Percentiles rank a stretch among this genome's conserved stretches.
These are phyloP conservation scores for Tethya wilhelma DNA, from an alignment of 37 sponge, comb jelly and placozoan species.

Conservation along the genomic window DNA sequence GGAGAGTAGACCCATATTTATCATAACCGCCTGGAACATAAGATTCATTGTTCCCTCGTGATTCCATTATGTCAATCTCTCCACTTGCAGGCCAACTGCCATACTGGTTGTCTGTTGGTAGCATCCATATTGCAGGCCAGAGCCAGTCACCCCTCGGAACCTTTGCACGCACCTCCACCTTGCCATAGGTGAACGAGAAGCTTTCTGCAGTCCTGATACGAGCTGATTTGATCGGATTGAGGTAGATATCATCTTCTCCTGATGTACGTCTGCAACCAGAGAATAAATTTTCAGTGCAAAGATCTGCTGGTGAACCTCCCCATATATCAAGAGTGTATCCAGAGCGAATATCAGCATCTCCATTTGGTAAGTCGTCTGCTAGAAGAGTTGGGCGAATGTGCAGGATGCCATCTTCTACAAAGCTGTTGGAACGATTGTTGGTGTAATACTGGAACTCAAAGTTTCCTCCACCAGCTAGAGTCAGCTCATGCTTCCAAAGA, in stretches of 20 bases:
- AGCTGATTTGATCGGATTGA: conserved; percentile 78
- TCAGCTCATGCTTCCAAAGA: conserved; percentile 73
- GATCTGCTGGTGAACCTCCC: conserved; percentile 68
- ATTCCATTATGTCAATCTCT: conserved; percentile 84
- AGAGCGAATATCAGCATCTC: conserved; percentile 28
- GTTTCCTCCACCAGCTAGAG: conserved; percentile 67
- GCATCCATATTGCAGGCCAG: conserved; percentile 85
- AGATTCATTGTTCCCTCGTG: conserved; percentile 62
- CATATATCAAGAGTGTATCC: conserved; percentile 51
- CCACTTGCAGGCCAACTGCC: conserved; percentile 83
- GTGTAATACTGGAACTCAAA: conserved; percentile 66
- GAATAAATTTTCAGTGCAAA: conserved; percentile 56
- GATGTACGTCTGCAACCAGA: conserved; percentile 52
- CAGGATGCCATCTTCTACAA: conserved; percentile 66
- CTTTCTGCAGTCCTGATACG: conserved; percentile 57
- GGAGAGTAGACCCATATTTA: conserved; percentile 69
- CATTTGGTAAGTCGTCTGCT: conserved; percentile 58
- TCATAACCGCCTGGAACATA: conserved; percentile 72
- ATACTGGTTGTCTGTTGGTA: conserved; percentile 70
- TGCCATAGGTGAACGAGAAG: conserved; percentile 75
- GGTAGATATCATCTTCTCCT: conserved; percentile 66
- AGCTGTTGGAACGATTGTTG: conserved; percentile 74
- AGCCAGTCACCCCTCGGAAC: conserved; percentile 79
- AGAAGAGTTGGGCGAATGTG: conserved; percentile 58
- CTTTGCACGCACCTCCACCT: conserved; percentile 73